Conservation (phyloP, 2,797 vertebrate species). For the Poliocrania exsul region DNA sequence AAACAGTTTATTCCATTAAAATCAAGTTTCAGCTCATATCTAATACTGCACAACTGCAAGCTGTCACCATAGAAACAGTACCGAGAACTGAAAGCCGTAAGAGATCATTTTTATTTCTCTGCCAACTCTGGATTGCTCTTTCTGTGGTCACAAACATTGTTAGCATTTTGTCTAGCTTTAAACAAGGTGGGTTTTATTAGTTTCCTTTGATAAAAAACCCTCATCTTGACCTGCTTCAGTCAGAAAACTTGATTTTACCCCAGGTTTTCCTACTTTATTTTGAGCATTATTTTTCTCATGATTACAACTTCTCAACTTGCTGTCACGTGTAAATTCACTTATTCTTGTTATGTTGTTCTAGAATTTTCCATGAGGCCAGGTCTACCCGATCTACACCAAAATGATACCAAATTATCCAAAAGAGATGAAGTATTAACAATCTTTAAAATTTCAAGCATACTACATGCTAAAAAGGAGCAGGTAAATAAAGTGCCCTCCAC, state of each 20-base stretch:
- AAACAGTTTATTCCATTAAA: not conserved
- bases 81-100: fast-evolving
- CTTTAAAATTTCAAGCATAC: not conserved
- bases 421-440: not conserved
- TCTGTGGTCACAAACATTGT: not conserved
- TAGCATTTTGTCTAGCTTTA: not conserved
- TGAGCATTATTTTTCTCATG: not conserved
- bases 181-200: not conserved
- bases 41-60: not conserved
- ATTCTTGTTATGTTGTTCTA: not conserved
- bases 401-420: not conserved
- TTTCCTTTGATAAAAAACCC: not conserved
- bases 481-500: not conserved
- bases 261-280: not conserved
- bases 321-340: not conserved
- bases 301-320: not conserved
- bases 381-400: not conserved
- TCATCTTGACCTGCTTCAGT: not conserved
- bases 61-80: not conserved
- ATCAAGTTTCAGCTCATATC: not conserved
- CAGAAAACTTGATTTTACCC: not conserved
- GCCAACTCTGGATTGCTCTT: not conserved
- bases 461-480: not conserved
- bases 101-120: not conserved
- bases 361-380: not conserved